Evolutionary conservation across 2,888 invertebrate species (phyloP).

Genomic region (Pyrochroa serraticornis): DNA sequence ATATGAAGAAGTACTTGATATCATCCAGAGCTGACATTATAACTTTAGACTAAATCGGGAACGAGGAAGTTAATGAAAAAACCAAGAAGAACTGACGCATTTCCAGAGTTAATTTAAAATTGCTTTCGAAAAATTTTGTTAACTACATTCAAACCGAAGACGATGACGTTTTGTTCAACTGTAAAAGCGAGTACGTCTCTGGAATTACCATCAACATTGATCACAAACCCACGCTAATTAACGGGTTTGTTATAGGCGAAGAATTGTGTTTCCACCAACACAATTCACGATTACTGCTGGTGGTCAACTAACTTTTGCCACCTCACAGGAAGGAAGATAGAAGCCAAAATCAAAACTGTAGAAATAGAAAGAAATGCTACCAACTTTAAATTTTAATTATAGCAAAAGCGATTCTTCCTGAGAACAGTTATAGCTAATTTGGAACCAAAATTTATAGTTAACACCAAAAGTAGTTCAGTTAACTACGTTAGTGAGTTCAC

Average conservation of each 20-base stretch:
- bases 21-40: constrained; percentile 66
- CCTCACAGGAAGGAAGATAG: constrained; percentile 52
- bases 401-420: constrained; percentile 39
- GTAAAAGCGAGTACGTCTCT: constrained; percentile 73
- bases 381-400: neutral
- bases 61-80: constrained; percentile 33
- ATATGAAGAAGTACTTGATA: constrained; percentile 66
- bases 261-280: constrained; percentile 72
- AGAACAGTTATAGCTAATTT: constrained; percentile 54
- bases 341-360: constrained; percentile 40
- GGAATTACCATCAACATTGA: constrained; percentile 75
- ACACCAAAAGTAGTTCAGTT: constrained; percentile 49
- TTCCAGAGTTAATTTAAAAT: constrained; percentile 54
- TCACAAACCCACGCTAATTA: constrained; percentile 70
- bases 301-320: constrained; percentile 55
- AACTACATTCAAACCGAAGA: constrained; percentile 73
- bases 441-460: constrained; percentile 51
- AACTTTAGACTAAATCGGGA: constrained; percentile 62
- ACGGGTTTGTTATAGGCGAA: constrained; percentile 73
- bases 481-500: constrained; percentile 52
- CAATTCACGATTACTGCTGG: constrained; percentile 67
- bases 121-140: constrained; percentile 73
- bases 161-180: constrained; percentile 76
- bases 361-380: constrained; percentile 9
- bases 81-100: constrained; percentile 38